phyloP scores from a whole-genome alignment of 2,888 invertebrate species.

The Celastrina argiolus region DNA sequence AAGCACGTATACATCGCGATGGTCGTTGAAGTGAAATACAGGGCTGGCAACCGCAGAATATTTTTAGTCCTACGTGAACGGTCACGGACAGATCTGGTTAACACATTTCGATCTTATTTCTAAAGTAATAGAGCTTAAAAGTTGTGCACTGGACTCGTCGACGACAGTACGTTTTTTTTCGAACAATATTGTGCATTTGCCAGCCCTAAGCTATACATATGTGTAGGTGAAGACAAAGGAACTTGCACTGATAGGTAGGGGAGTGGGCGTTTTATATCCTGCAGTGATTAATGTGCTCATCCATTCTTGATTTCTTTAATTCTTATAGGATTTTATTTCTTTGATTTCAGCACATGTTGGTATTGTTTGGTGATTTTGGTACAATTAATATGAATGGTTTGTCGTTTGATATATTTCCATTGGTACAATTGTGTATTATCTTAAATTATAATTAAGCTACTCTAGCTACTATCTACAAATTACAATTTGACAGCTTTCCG shows the following conservation, averaged over 20 bases:
- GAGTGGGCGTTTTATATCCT: constrained; percentile 14
- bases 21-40: neutral
- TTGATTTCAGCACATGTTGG: neutral
- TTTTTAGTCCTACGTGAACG: neutral
- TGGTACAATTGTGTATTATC: too few relatives aligned
- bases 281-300: constrained; percentile 17
- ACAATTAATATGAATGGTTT: neutral
- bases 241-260: constrained; percentile 16
- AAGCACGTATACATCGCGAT: neutral
- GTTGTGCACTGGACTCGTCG: neutral
- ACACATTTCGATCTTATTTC: too few relatives aligned
- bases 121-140: neutral
- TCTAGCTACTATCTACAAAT: too few relatives aligned
- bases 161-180: neutral
- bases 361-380: neutral
- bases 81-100: neutral
- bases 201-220: constrained; percentile 4
- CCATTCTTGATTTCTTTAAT: constrained; percentile 17
- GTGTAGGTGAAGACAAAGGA: constrained; percentile 18
- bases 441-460: too few relatives aligned
- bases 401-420: neutral
- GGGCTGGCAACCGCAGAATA: neutral
- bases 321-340: neutral
- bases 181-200: neutral
- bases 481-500: too few relatives aligned